phyloP scores from a whole-genome alignment of 2,888 invertebrate species.

The Ecdyonurus torrentis region DNA sequence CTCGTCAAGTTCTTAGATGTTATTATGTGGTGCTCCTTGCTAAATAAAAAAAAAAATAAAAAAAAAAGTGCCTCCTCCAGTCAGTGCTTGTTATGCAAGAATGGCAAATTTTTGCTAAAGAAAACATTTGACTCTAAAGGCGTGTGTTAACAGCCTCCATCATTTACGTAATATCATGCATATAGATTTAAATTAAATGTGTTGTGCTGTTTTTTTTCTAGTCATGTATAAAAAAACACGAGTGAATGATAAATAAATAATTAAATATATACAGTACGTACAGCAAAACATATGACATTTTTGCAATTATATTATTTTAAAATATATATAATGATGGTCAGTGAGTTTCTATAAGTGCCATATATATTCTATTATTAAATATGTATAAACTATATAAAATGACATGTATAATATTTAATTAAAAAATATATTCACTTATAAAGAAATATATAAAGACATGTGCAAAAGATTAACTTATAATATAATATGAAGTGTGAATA shows the following conservation, averaged over 20 bases:
- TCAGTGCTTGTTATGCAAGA: too few species aligned
- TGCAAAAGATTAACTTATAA: background rate
- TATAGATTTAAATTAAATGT: background rate
- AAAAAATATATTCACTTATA: background rate
- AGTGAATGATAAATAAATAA: background rate
- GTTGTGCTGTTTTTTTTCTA: background rate
- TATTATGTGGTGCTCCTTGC: too few species aligned
- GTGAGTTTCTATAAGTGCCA: background rate
- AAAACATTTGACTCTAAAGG: background rate
- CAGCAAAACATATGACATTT: background rate
- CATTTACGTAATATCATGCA: background rate
- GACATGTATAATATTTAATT: background rate
- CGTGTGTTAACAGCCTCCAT: background rate
- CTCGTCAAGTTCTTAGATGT: too few species aligned
- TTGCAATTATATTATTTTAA: too few species aligned
- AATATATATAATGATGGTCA: background rate
- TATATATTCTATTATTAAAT: too few species aligned
- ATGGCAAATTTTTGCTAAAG: background rate
- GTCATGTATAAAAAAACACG: background rate
- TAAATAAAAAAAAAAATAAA: too few species aligned
- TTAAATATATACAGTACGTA: too few species aligned
- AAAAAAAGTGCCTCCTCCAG: too few species aligned
- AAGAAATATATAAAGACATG: too few species aligned
- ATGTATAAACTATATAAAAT: too few species aligned
- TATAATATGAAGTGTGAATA: too few species aligned